phyloP scores from a whole-genome alignment of 2,888 invertebrate species.

The Sepiola atlantica region DNA sequence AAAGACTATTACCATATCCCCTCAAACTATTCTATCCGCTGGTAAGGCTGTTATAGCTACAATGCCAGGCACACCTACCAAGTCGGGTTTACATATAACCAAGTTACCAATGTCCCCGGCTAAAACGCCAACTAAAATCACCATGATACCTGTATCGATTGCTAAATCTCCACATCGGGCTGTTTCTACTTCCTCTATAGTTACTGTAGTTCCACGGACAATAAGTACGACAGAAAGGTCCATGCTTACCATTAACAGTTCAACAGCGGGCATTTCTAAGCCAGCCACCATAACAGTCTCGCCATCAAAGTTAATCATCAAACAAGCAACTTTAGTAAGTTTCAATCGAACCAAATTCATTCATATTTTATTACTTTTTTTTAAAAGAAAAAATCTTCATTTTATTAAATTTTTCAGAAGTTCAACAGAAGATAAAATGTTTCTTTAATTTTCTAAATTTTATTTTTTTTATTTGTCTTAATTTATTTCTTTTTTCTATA shows the following conservation, averaged over 20 bases:
- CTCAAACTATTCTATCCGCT: conserved; percentile 61
- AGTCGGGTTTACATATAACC: conserved; percentile 61
- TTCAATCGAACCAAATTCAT: neutral
- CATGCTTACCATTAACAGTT: conserved; percentile 52
- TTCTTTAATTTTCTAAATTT: too few species aligned
- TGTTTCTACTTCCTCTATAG: conserved; percentile 56
- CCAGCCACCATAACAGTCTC: conserved; percentile 63
- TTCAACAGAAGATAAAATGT: too few species aligned
- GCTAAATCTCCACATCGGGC: conserved; percentile 84
- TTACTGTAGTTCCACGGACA: conserved; percentile 79
- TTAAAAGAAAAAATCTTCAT: too few species aligned
- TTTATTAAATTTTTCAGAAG: too few species aligned
- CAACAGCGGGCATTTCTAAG: conserved; percentile 53
- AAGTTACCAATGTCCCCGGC: conserved; percentile 72
- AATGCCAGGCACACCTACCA: conserved; percentile 64
- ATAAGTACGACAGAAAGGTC: conserved; percentile 54
- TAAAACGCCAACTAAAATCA: conserved; percentile 77
- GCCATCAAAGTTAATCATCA: conserved; percentile 72
- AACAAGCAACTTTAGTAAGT: conserved; percentile 66
- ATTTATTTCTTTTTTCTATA: too few species aligned
- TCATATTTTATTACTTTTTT: too few species aligned
- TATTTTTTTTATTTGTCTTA: too few species aligned
- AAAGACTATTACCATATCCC: conserved; percentile 48
- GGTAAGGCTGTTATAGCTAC: conserved; percentile 64
- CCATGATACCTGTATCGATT: conserved; percentile 77